phyloP scores from a whole-genome alignment of 2,888 invertebrate genomes.

The Brenthis daphne region DNA sequence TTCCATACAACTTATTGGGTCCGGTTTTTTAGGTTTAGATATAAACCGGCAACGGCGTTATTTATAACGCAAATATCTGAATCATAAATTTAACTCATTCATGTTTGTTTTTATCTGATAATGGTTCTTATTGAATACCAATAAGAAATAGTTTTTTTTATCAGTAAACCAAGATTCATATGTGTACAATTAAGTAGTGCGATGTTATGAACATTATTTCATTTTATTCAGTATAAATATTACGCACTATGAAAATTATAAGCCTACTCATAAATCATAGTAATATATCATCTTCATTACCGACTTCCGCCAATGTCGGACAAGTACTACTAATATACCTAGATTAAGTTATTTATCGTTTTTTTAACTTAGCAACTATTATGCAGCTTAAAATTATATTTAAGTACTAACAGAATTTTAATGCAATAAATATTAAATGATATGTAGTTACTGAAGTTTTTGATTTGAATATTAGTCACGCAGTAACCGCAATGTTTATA shows the following conservation, averaged over 20 bases:
- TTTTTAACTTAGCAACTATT: not conserved
- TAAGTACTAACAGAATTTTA: not conserved
- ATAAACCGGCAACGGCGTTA: not conserved
- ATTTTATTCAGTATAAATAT: too few relatives aligned
- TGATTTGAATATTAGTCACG: constrained; percentile 1
- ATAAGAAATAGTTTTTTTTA: too few relatives aligned
- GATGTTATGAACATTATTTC: too few relatives aligned
- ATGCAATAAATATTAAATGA: not conserved
- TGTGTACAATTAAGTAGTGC: too few relatives aligned
- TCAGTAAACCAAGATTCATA: too few relatives aligned
- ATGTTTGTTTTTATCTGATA: not conserved
- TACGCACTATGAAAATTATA: not conserved
- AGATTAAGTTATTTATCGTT: constrained; percentile 3
- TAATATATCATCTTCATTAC: not conserved
- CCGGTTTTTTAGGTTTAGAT: not conserved
- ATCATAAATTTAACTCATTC: not conserved
- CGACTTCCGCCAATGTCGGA: not conserved
- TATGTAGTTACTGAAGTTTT: not conserved
- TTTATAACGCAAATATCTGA: not conserved
- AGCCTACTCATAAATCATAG: not conserved
- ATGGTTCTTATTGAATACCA: too few relatives aligned
- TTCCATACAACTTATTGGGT: too few relatives aligned
- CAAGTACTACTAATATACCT: not conserved
- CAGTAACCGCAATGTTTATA: constrained; percentile 21
- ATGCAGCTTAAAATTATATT: constrained; percentile 1